A percentile compares a stretch with the other conserved stretches of the same genome.
Conservation (phyloP, 2,797 vertebrate species). For the Eurystomus glaucurus region DNA sequence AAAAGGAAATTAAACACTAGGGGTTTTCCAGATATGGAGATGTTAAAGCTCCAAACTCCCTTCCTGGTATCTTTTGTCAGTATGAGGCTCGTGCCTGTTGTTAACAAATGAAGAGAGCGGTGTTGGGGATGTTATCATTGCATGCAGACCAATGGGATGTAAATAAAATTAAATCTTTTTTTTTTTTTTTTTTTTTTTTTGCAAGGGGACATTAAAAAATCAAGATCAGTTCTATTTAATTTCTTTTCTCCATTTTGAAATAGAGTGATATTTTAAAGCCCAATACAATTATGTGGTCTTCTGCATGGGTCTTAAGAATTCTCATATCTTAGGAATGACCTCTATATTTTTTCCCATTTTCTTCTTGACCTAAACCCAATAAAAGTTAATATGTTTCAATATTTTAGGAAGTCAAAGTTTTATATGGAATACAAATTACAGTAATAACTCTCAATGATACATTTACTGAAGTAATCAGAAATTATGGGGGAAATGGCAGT, state of each 20-base stretch:
- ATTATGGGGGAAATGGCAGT: background rate
- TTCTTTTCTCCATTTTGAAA: background rate
- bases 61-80: background rate
- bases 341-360: background rate
- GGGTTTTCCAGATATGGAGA: background rate
- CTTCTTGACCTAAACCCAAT: background rate
- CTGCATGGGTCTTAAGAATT: background rate
- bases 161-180: background rate
- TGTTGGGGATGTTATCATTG: background rate
- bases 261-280: background rate
- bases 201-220: background rate
- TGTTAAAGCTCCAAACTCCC: background rate
- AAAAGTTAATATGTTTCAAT: background rate
- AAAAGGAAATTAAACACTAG: background rate
- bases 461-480: conserved; percentile 15
- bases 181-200: background rate
- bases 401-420: background rate
- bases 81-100: background rate
- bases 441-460: background rate
- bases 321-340: background rate
- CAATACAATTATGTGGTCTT: background rate
- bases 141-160: background rate
- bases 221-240: background rate
- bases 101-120: background rate
- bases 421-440: background rate